Conservation (phyloP, 2,797 vertebrate genomes). For the Gallinago solitaria region DNA sequence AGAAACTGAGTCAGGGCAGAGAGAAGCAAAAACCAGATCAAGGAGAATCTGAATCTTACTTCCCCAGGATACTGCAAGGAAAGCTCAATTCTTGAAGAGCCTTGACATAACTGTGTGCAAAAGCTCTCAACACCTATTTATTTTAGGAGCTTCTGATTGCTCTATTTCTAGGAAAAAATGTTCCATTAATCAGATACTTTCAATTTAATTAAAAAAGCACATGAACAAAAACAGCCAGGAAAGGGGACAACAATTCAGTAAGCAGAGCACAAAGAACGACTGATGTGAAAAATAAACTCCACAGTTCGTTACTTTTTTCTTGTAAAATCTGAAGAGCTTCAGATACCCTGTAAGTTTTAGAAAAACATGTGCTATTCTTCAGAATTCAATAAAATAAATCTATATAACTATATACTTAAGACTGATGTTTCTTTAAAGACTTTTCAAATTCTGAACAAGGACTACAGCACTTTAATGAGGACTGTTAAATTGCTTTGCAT, state of each 20-base stretch:
- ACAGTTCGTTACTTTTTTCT: not conserved
- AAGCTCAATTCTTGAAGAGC: not conserved
- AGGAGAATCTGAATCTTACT: not conserved
- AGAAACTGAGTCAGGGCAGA: not conserved
- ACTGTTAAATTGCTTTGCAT: not conserved
- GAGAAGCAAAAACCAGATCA: not conserved
- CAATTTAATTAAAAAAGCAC: not conserved
- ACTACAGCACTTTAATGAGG: not conserved
- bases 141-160: not conserved
- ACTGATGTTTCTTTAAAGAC: not conserved
- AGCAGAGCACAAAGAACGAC: not conserved
- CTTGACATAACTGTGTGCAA: not conserved
- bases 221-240: not conserved
- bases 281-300: not conserved
- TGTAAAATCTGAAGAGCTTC: not conserved
- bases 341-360: not conserved
- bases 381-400: not conserved
- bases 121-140: not conserved
- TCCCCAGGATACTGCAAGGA: not conserved
- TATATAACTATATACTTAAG: not conserved
- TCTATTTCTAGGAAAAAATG: not conserved
- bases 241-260: not conserved
- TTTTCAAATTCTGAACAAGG: not conserved
- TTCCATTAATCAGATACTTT: not conserved
- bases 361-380: not conserved